These are phyloP conservation scores for Nesospiza acunhae DNA, from an alignment of 2,113 vertebrate genomes.

Conservation along the genomic window DNA sequence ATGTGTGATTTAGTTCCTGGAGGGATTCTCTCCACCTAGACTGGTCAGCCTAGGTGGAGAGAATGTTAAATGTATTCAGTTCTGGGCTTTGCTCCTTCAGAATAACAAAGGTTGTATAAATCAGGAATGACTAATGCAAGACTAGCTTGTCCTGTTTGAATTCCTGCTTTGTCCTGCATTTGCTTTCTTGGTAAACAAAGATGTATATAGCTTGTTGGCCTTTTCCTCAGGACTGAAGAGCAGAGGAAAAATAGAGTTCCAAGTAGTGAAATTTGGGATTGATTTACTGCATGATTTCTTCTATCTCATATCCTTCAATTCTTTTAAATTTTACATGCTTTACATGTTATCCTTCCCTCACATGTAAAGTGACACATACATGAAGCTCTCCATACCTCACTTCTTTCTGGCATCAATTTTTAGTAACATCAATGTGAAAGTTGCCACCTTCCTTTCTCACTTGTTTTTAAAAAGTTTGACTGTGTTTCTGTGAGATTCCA, in stretches of 20 bases:
- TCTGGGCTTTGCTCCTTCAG: not conserved
- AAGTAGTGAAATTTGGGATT: not conserved
- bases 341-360: not conserved
- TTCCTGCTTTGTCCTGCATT: not conserved
- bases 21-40: not conserved
- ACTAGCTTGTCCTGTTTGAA: not conserved
- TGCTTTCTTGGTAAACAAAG: not conserved
- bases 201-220: accelerated
- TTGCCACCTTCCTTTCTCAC: not conserved
- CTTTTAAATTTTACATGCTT: not conserved
- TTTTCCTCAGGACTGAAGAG: not conserved
- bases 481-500: not conserved
- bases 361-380: not conserved
- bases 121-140: not conserved
- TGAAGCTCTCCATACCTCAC: not conserved
- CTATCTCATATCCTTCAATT: not conserved
- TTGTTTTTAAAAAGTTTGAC: not conserved
- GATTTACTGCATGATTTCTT: not conserved
- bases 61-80: not conserved
- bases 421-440: not conserved
- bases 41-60: not conserved
- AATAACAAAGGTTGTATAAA: not conserved
- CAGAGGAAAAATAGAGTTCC: not conserved
- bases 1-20: not conserved
- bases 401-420: not conserved